Conservation (phyloP, 2,797 vertebrate species). For the Synaphobranchus kaupii region DNA sequence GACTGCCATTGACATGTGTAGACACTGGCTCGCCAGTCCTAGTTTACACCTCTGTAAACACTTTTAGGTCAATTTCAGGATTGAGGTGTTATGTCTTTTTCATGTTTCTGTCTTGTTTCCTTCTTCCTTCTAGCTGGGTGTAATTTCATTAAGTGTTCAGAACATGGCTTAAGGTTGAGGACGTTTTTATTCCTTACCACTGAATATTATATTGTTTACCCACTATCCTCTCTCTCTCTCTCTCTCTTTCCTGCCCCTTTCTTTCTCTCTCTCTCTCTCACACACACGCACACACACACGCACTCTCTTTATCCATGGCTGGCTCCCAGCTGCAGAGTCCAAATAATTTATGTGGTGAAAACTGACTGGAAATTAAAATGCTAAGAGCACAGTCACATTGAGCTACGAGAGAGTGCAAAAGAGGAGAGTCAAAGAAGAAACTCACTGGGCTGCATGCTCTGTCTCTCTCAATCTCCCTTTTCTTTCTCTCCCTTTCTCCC, state of each 20-base stretch:
- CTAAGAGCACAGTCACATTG: neutral
- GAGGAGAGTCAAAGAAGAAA: slow-evolving; percentile 26
- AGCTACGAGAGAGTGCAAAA: neutral
- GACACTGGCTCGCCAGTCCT: neutral
- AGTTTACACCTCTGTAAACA: neutral
- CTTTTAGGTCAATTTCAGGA: neutral
- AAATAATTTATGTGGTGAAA: slow-evolving; percentile 19
- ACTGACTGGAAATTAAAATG: slow-evolving; percentile 28
- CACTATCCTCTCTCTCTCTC: neutral
- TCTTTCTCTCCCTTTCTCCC: neutral
- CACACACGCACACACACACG: neutral
- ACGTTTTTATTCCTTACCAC: neutral
- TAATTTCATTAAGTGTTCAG: neutral
- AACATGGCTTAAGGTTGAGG: neutral
- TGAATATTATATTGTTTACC: neutral
- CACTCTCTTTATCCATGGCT: slow-evolving; percentile 20
- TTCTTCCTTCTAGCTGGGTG: neutral
- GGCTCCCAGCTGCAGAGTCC: slow-evolving; percentile 19
- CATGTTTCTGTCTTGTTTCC: too few relatives aligned
- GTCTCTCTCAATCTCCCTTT: neutral
- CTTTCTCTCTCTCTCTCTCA: slow-evolving; percentile 10
- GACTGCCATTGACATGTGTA: neutral
- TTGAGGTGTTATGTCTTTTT: neutral
- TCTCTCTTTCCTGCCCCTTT: neutral
- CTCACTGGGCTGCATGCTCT: neutral